phyloP scores from a whole-genome alignment of 2,888 invertebrate species.

The Orthonychiurus folsomi region DNA sequence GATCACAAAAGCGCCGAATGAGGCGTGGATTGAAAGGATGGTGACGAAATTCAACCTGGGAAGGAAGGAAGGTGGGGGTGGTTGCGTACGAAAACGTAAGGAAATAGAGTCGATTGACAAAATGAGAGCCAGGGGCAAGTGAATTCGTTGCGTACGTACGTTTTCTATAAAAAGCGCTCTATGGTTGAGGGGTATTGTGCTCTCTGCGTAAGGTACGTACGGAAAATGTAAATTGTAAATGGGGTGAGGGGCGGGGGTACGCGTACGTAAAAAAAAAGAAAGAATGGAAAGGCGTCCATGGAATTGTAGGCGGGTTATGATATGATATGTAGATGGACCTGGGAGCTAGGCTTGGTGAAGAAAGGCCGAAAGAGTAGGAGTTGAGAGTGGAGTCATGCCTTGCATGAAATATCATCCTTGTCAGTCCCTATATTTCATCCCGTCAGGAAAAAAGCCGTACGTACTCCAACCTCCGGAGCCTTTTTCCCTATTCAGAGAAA shows the following conservation, averaged over 20 bases:
- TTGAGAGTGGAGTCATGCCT: conserved; percentile 17
- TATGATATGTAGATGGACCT: conserved; percentile 1
- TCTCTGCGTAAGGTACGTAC: too few relatives aligned
- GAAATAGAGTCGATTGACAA: conserved; percentile 1
- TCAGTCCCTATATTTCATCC: conserved; percentile 22
- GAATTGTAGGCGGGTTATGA: background rate
- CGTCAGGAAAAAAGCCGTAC: conserved; percentile 10
- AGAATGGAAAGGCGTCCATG: background rate
- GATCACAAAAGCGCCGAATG: too few relatives aligned
- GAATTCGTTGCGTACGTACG: too few relatives aligned
- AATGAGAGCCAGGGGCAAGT: background rate
- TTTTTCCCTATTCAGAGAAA: conserved; percentile 6
- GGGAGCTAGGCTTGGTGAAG: background rate
- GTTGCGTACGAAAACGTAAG: too few relatives aligned
- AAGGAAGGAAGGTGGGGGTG: background rate
- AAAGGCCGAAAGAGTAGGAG: conserved; percentile 9
- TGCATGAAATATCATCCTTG: conserved; percentile 22
- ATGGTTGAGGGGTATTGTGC: too few relatives aligned
- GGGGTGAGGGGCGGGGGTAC: background rate
- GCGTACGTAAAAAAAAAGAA: background rate
- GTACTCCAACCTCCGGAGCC: background rate
- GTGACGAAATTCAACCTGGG: too few relatives aligned
- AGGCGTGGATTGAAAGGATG: background rate
- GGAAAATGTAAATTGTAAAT: too few relatives aligned
- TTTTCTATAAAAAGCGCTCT: too few relatives aligned